Base-by-base conservation (phyloP, 2,113 vertebrate species). In the Murina feae region DNA sequence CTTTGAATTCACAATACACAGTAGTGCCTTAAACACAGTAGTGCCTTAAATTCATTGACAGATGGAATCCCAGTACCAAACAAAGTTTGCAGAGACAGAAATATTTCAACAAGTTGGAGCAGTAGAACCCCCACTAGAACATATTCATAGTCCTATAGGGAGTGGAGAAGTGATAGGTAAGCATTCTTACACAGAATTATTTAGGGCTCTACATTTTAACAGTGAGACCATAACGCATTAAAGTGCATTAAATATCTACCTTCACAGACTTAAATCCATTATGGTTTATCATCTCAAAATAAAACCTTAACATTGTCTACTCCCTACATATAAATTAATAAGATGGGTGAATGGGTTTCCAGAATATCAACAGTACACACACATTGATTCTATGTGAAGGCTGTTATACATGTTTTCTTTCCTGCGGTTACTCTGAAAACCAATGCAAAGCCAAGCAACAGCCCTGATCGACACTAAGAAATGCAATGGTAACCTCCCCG, bases 161-260 rank as follows among this genome's bases (percentile, higher is more conserved):
- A 96, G 88, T 51, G 21, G 9, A 58, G 44, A 55, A 82, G 13
- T 25, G 90, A 79, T n/a, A 28, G 75, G 42, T 93, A 93, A 94
- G 94, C 78, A 79, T 92, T 92, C 49, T 82, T 58, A 74, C 18
- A 23, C n/a, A 79, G 78, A 85, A 95, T 93, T 96, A 96, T 89
- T 87, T 90, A 95, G 55, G 85, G 23, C 60, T 92, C 47, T 69
- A 79, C 78, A 86, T 90, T 96, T 96, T 91, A 95, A 79, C 90
- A 92, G 53, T 37, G 68, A 97, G 85, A 55, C 69, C 72, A 95
- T 95, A 95, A 97, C 96, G 37, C 95, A 97, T 96, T 97, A 96
- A 94, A 79, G 63, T 92, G 7, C 87, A 97, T 96, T 96, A 97
- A 97, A 90, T 94, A 97, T 93, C 96, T 92, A 97, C 95, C 69